Base-by-base conservation (phyloP, 2,797 vertebrate genomes). In the Poeciliopsis infans region DNA sequence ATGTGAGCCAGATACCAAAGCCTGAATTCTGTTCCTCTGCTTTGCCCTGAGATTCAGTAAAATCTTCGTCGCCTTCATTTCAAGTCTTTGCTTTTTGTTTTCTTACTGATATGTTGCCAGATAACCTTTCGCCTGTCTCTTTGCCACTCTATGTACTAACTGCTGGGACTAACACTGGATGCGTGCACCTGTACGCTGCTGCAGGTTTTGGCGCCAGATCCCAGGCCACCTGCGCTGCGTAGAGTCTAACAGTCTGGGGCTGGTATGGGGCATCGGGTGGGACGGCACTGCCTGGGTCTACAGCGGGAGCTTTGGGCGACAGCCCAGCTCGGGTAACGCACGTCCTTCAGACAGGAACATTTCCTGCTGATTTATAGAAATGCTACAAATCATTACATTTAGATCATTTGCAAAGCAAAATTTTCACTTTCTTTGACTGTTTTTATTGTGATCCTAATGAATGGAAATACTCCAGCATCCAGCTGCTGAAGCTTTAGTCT, bases 151-250 rank as follows among this genome's bases (percentile, higher is more conserved):
- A 77, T 85, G 53, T 76, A 73, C 66, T 75, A 43, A 80, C 71
- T 7, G 13, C 43, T 39, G 81, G 45, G 41, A 80, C 88, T 93
- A 90, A 92, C 12, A 53, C 80, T 79, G 82, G 80, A 78, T 89
- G 90, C 88, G 90, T 88, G 78, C 28, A 33, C 87, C 39, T 88
- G 86, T 94, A 31, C 83, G 92, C 85, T 90, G 91, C 91, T 91
- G 89, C 94, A 99, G 98, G 97, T 99, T 97, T 91, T 99, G 98
- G 98, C 95, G 96, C 12, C 98, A 99, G 92, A 94, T 99, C 82
- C 97, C 97, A 2, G 98, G 98, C 41, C 98, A 99, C 91, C 95
- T 99, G 88, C 95, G 95, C 51, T 80, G 95, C 84, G 91, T 99
- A 51, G 98, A 99, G 90, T 96, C 96, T 93, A 98, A 97, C 92